Evolutionary conservation across 2,113 vertebrate species (phyloP).

Genomic region (Pteronura brasiliensis): DNA sequence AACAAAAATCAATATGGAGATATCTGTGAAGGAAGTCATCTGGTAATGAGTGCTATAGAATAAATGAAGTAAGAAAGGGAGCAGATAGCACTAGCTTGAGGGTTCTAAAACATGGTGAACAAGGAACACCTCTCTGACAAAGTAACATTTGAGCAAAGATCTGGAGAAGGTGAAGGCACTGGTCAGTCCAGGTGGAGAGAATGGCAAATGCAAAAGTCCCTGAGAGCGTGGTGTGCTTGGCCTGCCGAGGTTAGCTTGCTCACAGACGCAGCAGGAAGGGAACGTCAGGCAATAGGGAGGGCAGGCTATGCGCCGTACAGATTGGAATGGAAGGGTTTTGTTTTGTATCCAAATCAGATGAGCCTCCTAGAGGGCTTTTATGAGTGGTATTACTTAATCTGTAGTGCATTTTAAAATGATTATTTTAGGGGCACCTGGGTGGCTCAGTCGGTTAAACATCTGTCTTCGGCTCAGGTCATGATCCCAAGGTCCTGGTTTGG

Average conservation of each 20-base stretch:
- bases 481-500: not conserved
- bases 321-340: not conserved
- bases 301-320: not conserved
- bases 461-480: not conserved
- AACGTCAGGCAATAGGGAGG: not conserved
- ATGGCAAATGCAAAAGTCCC: not conserved
- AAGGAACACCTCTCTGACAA: not conserved
- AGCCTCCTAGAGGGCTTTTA: not conserved
- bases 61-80: not conserved
- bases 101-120: not conserved
- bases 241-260: fast-evolving
- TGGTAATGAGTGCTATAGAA: not conserved
- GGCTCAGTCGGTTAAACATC: not conserved
- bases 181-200: not conserved
- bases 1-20: not conserved
- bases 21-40: not conserved
- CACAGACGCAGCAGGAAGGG: not conserved
- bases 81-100: not conserved
- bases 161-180: not conserved
- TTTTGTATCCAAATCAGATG: not conserved
- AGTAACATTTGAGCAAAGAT: not conserved
- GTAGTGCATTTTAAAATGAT: not conserved
- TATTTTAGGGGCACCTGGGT: not conserved
- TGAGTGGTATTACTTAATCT: not conserved
- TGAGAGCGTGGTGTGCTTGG: fast-evolving